phyloP scores from a whole-genome alignment of 2,888 invertebrate genomes.

The Coleophora deauratella region DNA sequence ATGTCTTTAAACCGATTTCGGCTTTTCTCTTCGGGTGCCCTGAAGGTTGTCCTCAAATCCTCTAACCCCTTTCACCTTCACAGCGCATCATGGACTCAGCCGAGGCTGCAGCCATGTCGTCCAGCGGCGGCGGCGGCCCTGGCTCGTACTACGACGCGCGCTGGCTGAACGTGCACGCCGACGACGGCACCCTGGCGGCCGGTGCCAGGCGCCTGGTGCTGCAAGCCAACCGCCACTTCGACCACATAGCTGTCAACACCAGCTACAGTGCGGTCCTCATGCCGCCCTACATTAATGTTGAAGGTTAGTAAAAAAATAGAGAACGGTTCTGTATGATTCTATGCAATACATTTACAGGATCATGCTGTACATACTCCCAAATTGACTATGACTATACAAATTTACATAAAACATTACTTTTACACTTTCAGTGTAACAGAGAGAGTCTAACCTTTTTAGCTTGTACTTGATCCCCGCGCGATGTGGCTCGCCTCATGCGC shows the following conservation, averaged over 20 bases:
- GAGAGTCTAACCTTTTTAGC: background rate
- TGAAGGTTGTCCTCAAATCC: too few species aligned
- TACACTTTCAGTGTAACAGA: background rate
- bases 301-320: slow-evolving; percentile 63
- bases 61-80: background rate
- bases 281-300: slow-evolving; percentile 84
- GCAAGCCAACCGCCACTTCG: slow-evolving; percentile 87
- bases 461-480: slow-evolving; percentile 3
- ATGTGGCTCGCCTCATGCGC: slow-evolving; percentile 9
- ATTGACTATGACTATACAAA: too few species aligned
- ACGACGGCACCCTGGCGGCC: slow-evolving; percentile 82
- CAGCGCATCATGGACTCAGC: slow-evolving; percentile 94
- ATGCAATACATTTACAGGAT: too few species aligned
- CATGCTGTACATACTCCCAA: too few species aligned
- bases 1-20: too few species aligned
- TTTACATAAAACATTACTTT: too few species aligned
- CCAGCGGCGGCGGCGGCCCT: slow-evolving; percentile 72
- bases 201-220: slow-evolving; percentile 82
- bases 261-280: slow-evolving; percentile 91
- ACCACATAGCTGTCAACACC: slow-evolving; percentile 88
- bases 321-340: too few species aligned
- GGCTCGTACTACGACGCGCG: slow-evolving; percentile 85
- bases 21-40: too few species aligned
- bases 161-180: slow-evolving; percentile 84
- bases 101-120: slow-evolving; percentile 84